Percentiles rank a stretch among this genome's conserved stretches.
Evolutionary conservation across 1,140 invertebrate species (phyloP).

Genomic region (Macrotrachela quadricornifera): DNA sequence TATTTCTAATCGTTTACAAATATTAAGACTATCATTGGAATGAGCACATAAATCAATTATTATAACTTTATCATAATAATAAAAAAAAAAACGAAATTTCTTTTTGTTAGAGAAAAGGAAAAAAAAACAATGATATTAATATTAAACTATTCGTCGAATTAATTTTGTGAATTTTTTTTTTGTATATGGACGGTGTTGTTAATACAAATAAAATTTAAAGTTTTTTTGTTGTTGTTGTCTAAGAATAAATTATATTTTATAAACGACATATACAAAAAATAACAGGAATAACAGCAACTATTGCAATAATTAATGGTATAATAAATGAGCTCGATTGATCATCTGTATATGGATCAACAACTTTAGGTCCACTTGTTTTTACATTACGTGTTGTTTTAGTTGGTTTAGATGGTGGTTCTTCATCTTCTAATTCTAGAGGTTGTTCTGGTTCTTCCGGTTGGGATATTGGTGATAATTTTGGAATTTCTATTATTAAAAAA

Average conservation of each 20-base stretch:
- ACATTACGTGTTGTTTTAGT: background rate
- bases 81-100: no score
- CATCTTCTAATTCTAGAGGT: slow-evolving; percentile 1
- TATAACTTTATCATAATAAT: no score
- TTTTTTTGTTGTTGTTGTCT: no score
- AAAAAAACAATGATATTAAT: no score
- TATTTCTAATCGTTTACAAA: no score
- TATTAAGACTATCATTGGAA: no score
- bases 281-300: slow-evolving; percentile 6
- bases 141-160: no score
- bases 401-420: background rate
- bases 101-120: no score
- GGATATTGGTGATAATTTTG: background rate
- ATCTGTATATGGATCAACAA: slow-evolving; percentile 1
- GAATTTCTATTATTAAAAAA: background rate
- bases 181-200: no score
- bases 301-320: slow-evolving; percentile 1
- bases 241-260: background rate
- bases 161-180: no score
- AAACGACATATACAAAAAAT: slow-evolving; percentile 5
- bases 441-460: background rate
- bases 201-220: no score
- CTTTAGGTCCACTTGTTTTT: background rate
- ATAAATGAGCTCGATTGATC: slow-evolving; percentile 8
- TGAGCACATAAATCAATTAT: no score